Percentiles rank a stretch among this genome's conserved stretches.
Evolutionary conservation across 2,888 invertebrate genomes (phyloP).

Genomic region (Cactoblastis cactorum): DNA sequence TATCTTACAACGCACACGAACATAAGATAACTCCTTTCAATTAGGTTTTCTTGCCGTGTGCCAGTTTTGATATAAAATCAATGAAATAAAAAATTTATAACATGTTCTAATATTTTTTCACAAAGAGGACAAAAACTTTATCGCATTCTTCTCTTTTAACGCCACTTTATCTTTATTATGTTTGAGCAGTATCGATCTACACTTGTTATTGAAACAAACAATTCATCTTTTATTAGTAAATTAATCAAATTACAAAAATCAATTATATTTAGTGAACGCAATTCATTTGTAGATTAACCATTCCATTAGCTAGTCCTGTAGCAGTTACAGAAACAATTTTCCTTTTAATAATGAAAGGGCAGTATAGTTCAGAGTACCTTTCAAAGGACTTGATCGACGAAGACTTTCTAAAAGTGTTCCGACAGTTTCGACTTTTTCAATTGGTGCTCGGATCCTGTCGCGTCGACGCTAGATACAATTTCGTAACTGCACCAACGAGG

Average conservation of each 20-base stretch:
- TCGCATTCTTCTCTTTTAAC: too few relatives aligned
- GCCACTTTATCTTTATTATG: too few relatives aligned
- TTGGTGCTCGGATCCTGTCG: slow-evolving; percentile 20
- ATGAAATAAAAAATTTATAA: too few relatives aligned
- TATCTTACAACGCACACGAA: too few relatives aligned
- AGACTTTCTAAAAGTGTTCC: slow-evolving; percentile 20
- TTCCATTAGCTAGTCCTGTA: neutral
- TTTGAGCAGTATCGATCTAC: neutral
- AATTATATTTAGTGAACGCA: neutral
- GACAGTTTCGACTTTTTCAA: slow-evolving; percentile 16
- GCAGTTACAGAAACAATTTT: neutral
- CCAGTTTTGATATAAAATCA: too few relatives aligned
- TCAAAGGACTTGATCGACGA: slow-evolving; percentile 24
- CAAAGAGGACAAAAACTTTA: too few relatives aligned
- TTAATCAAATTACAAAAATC: too few relatives aligned
- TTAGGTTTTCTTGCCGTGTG: too few relatives aligned
- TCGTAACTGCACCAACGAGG: slow-evolving; percentile 15
- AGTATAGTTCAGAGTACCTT: neutral
- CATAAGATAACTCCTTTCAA: too few relatives aligned
- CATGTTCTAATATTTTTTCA: too few relatives aligned
- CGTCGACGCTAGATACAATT: slow-evolving; percentile 20
- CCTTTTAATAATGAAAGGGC: neutral
- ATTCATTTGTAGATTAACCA: neutral
- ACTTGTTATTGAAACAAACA: neutral
- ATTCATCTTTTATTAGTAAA: neutral